Evolutionary conservation across 2,113 vertebrate species (phyloP).

Genomic region (Scophthalmus maximus): DNA sequence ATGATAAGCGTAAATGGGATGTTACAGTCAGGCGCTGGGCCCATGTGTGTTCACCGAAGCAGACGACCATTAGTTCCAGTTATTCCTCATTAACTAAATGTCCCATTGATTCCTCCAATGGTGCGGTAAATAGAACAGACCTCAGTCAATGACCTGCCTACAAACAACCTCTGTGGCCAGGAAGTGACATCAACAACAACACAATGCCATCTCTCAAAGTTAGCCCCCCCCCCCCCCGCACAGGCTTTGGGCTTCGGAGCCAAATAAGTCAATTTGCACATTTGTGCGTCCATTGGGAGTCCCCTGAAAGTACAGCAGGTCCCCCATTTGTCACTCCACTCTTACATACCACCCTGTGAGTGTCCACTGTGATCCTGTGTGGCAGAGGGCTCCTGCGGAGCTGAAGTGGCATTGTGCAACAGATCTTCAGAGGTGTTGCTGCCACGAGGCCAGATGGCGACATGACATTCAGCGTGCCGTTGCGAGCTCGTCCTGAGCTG

Average conservation of each 20-base stretch:
- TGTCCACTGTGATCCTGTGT: conserved; percentile 5
- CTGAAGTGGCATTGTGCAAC: background rate
- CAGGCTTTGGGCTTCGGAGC: background rate
- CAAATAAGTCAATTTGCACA: background rate
- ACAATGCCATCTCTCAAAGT: background rate
- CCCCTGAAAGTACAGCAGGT: background rate
- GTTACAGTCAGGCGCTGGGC: conserved; percentile 29
- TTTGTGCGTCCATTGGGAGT: too few relatives aligned
- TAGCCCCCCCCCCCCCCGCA: background rate
- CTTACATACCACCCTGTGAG: background rate
- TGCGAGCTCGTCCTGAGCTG: background rate
- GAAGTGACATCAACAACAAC: conserved; percentile 22
- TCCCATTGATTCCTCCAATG: conserved; percentile 70
- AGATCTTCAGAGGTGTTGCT: conserved; percentile 21
- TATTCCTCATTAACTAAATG: conserved; percentile 72
- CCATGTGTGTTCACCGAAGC: conserved; percentile 50
- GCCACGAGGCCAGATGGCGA: conserved; percentile 3
- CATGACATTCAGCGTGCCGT: background rate
- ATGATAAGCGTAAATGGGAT: conserved; percentile 61
- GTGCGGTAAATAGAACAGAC: conserved; percentile 72
- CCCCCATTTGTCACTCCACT: background rate
- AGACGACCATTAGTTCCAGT: conserved; percentile 58
- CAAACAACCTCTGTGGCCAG: conserved; percentile 51
- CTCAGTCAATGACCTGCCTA: conserved; percentile 54
- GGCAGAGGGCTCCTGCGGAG: conserved; percentile 7